Evolutionary conservation across 2,113 vertebrate genomes (phyloP).

Genomic region (Sebastes fasciatus): DNA sequence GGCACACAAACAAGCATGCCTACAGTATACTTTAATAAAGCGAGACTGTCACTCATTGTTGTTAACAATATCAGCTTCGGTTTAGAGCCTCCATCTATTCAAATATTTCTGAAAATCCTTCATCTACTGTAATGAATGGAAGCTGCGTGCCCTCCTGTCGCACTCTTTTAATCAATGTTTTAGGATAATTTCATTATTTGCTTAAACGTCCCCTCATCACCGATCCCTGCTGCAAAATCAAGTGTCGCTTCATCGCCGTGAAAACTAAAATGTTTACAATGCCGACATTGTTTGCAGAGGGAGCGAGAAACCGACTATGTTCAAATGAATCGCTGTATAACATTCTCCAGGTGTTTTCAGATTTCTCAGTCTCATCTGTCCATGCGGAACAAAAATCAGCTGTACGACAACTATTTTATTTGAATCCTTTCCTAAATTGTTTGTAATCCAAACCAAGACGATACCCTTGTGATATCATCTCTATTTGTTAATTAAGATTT

Average conservation of each 20-base stretch:
- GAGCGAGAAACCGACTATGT: background rate
- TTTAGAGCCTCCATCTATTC: slow-evolving; percentile 19
- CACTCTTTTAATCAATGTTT: slow-evolving; percentile 18
- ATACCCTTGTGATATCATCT: background rate
- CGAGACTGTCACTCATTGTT: slow-evolving; percentile 51
- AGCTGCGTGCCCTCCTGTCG: background rate
- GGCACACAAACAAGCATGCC: slow-evolving; percentile 58
- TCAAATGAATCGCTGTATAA: background rate
- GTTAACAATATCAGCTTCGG: slow-evolving; percentile 34
- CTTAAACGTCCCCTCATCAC: slow-evolving; percentile 1
- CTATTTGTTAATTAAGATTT: background rate
- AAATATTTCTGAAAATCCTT: slow-evolving; percentile 11
- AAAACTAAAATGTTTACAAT: background rate
- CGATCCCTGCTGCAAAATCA: background rate
- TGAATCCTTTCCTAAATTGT: background rate
- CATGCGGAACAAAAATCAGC: background rate
- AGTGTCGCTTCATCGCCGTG: background rate
- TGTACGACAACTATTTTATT: background rate
- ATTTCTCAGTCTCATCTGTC: background rate
- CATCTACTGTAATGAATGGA: slow-evolving; percentile 17
- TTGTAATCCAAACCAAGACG: background rate
- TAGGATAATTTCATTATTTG: slow-evolving; percentile 16
- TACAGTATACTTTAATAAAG: slow-evolving; percentile 64
- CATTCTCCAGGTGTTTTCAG: background rate
- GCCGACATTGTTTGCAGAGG: background rate